These are phyloP conservation scores for Ivindomyrus marchei DNA, from an alignment of 2,113 vertebrate genomes.

Conservation along the genomic window DNA sequence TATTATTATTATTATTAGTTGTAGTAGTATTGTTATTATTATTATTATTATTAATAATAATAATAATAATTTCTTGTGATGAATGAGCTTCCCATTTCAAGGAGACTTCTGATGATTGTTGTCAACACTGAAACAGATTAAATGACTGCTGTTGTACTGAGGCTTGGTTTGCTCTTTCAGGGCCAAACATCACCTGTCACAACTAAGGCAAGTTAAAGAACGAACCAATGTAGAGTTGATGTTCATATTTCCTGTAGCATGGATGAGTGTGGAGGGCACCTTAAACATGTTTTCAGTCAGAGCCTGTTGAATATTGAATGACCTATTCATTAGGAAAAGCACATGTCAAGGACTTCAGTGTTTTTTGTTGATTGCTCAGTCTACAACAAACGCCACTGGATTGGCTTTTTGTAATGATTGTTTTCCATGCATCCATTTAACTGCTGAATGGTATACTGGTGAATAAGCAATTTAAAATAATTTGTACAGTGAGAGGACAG, in stretches of 20 bases:
- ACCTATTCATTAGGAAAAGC: not conserved
- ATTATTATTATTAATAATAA: no score
- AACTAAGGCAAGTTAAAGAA: conserved; percentile 19
- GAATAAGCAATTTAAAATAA: not conserved
- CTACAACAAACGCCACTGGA: no score
- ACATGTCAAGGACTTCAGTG: not conserved
- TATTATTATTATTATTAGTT: not conserved
- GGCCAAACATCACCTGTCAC: conserved; percentile 24
- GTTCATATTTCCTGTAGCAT: not conserved
- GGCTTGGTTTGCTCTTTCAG: conserved; percentile 23
- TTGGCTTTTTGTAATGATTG: no score
- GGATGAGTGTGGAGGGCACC: not conserved
- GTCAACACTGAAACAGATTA: conserved; percentile 41
- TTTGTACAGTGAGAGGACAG: not conserved
- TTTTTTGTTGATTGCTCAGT: not conserved
- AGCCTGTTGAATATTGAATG: not conserved
- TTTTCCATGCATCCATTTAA: no score
- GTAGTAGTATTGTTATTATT: no score
- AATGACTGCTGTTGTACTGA: conserved; percentile 33
- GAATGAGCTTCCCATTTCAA: conserved; percentile 44
- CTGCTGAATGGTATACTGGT: no score
- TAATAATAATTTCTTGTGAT: conserved; percentile 46
- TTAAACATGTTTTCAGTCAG: not conserved
- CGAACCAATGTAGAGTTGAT: conserved; percentile 16
- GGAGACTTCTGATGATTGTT: conserved; percentile 46